These are phyloP conservation scores for Paracentrotus lividus DNA, from an alignment of 53 echinoderm and acorn worm species.

Conservation along the genomic window DNA sequence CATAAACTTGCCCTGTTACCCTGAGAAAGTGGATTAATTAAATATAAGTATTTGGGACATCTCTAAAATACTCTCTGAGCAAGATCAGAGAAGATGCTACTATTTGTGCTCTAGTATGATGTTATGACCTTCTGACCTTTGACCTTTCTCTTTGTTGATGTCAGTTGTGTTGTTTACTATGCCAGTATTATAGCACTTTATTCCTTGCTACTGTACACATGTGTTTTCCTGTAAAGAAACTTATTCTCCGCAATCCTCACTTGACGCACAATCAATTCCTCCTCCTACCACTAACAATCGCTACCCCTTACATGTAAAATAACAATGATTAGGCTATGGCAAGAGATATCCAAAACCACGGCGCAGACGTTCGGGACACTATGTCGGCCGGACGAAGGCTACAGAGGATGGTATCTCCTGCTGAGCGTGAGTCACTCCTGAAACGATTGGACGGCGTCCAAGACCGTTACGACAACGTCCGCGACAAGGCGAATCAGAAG, in stretches of 20 bases:
- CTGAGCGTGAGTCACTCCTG: slow-evolving; percentile 75
- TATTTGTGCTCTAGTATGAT: background rate
- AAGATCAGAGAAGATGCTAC: background rate
- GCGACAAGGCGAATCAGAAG: slow-evolving; percentile 72
- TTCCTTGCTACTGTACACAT: slow-evolving; percentile 22
- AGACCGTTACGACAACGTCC: slow-evolving; percentile 77
- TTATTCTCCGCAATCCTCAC: background rate
- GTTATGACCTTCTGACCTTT: background rate
- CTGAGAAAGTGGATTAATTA: background rate
- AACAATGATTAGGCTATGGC: slow-evolving; percentile 71
- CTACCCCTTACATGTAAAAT: slow-evolving; percentile 23
- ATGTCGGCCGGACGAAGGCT: slow-evolving; percentile 71
- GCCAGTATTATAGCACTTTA: slow-evolving; percentile 7
- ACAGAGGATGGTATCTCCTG: slow-evolving; percentile 45
- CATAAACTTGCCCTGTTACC: background rate
- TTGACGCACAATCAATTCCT: background rate
- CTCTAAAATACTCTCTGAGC: background rate
- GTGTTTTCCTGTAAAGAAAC: background rate
- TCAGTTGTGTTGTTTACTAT: background rate
- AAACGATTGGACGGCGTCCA: slow-evolving; percentile 75
- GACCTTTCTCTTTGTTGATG: background rate
- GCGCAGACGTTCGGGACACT: slow-evolving; percentile 62
- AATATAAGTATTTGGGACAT: background rate
- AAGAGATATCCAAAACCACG: slow-evolving; percentile 73
- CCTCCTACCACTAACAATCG: slow-evolving; percentile 11